Conservation (phyloP, 2,888 invertebrate species). For the Spodoptera picta region DNA sequence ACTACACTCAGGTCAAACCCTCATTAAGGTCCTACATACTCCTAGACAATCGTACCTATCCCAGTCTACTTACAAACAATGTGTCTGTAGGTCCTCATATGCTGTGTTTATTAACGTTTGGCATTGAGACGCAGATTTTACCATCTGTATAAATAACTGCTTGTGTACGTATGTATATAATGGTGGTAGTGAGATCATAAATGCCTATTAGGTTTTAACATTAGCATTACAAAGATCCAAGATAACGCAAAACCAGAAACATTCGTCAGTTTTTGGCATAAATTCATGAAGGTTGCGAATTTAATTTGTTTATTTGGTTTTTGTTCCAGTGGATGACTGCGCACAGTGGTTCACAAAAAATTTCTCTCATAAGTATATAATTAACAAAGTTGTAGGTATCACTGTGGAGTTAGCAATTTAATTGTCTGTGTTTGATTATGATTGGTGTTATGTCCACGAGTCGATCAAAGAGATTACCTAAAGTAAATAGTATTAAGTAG, state of each 20-base stretch:
- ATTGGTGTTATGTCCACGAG: constrained; percentile 19
- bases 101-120: constrained; percentile 54
- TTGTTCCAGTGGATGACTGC: constrained; percentile 28
- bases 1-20: constrained; percentile 49
- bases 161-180: constrained; percentile 24
- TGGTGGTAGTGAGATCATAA: constrained; percentile 50
- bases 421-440: constrained; percentile 24
- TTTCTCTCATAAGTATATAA: constrained; percentile 18
- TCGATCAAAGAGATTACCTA: constrained; percentile 22
- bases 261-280: constrained; percentile 32
- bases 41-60: constrained; percentile 33
- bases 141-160: constrained; percentile 60
- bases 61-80: constrained; percentile 11
- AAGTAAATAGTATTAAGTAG: constrained; percentile 28
- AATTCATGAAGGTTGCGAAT: constrained; percentile 32
- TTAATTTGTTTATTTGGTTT: constrained; percentile 33
- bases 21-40: constrained; percentile 46
- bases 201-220: constrained; percentile 45
- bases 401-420: constrained; percentile 29
- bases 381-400: constrained; percentile 35
- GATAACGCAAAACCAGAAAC: constrained; percentile 34
- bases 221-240: constrained; percentile 48
- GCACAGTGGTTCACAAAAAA: constrained; percentile 32
- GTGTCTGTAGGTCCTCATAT: constrained; percentile 36
- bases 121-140: constrained; percentile 61